Base-by-base conservation (phyloP, 37 sponge, comb jelly and placozoan genomes). In the Theonella swinhoei region DNA sequence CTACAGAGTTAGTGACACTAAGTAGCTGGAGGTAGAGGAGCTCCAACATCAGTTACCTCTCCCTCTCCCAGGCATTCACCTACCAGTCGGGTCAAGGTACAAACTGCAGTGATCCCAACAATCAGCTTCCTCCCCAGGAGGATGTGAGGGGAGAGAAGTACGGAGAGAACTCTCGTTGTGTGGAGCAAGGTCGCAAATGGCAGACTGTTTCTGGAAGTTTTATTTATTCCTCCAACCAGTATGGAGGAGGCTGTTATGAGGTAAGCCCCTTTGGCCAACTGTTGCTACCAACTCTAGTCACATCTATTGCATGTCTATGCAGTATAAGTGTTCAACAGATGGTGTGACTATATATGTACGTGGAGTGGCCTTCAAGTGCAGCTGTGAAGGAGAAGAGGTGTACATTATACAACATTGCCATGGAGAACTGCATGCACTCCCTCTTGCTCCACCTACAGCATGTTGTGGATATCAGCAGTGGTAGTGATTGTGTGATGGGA, bases 211-310 rank as follows among this genome's bases (percentile, higher is more conserved):
- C 73, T 61, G 43, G 54, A 9, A 63, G 74, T 8, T 60, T 43
- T 25, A 17, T 35, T 37, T 31, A 39, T 24, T 42, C n/a, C 37
- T 19, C 66, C 42, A 24, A n/a, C 17, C 17, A 33, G 7, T 81
- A 20, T 58, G 92, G 92, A 24, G 70, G 70, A 40, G 92, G 92
- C n/a, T 91, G 92, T 41, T 91, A 91, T 33, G 73, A 87, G 80
- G 92, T 91, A 3, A 22, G 75, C n/a, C n/a, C n/a, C n/a, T n/a
- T n/a, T n/a, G n/a, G n/a, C n/a, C n/a, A n/a, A n/a, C n/a, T n/a
- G n/a, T n/a, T n/a, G n/a, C n/a, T n/a, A n/a, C n/a, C n/a, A n/a
- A n/a, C n/a, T n/a, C n/a, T n/a, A n/a, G 26, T 68, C 58, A 31
- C 70, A 42, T 37, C 54, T 69, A 38, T 70, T 4, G 3, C 11